These are phyloP conservation scores for Hecatera dysodea DNA, from an alignment of 2,888 invertebrate genomes.

Conservation along the genomic window DNA sequence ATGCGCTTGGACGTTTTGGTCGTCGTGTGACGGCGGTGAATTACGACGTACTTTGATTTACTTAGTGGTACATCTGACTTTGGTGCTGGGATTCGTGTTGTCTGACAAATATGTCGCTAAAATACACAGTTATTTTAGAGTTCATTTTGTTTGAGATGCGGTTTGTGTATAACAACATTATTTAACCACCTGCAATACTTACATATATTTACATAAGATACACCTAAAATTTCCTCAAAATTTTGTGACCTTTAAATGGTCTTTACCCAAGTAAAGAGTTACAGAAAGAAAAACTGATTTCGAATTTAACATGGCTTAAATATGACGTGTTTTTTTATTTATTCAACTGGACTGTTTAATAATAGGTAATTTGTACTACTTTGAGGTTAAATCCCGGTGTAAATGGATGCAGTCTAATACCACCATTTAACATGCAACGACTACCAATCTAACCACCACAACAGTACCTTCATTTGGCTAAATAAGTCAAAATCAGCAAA, in stretches of 20 bases:
- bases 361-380: too few species aligned
- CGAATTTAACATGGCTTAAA: too few species aligned
- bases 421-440: not conserved
- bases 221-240: too few species aligned
- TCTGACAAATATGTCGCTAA: not conserved
- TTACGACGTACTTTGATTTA: conserved; percentile 55
- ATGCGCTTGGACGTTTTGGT: conserved; percentile 62
- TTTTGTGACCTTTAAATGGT: too few species aligned
- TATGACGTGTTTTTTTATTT: too few species aligned
- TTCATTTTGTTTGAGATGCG: not conserved
- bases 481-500: not conserved
- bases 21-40: conserved; percentile 44
- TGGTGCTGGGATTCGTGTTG: not conserved
- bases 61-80: conserved; percentile 25
- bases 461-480: not conserved
- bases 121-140: too few species aligned
- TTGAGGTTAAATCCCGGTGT: not conserved
- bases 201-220: too few species aligned
- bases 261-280: too few species aligned
- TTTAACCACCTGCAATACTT: too few species aligned
- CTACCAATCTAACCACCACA: not conserved
- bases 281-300: too few species aligned
- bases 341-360: too few species aligned
- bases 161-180: not conserved
- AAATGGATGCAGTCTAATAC: not conserved